These are phyloP conservation scores for Oithona nana DNA, from an alignment of 2,888 invertebrate species.

Conservation along the genomic window DNA sequence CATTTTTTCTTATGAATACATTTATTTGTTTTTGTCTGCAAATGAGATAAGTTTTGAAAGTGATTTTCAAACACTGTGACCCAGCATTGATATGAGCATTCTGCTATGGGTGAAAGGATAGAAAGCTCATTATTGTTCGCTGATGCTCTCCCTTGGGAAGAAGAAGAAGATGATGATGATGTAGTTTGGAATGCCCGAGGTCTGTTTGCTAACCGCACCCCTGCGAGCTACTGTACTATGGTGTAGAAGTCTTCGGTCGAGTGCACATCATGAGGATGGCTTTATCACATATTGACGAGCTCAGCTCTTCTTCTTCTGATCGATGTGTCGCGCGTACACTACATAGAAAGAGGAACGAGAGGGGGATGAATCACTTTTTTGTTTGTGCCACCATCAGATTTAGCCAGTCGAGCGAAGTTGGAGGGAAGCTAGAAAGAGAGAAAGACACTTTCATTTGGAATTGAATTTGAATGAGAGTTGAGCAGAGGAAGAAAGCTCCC, in stretches of 20 bases:
- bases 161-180: neutral
- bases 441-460: neutral
- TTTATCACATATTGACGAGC: neutral
- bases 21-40: too few species aligned
- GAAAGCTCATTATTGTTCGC: neutral
- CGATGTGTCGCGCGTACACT: neutral
- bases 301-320: neutral
- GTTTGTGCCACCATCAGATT: too few species aligned
- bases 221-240: too few species aligned
- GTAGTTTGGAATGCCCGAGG: neutral
- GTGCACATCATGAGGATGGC: neutral
- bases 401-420: too few species aligned
- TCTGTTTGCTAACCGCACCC: neutral
- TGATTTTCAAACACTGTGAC: neutral
- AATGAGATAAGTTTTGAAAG: too few species aligned
- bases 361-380: neutral
- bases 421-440: too few species aligned
- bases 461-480: neutral
- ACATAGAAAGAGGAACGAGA: too few species aligned
- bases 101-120: neutral
- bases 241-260: neutral
- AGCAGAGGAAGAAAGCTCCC: neutral
- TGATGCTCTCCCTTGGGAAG: neutral
- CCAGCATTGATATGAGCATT: neutral
- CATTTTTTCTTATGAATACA: too few species aligned